Evolutionary conservation across 2,888 invertebrate genomes (phyloP).

Genomic region (Drosophila atroscutellata): DNA sequence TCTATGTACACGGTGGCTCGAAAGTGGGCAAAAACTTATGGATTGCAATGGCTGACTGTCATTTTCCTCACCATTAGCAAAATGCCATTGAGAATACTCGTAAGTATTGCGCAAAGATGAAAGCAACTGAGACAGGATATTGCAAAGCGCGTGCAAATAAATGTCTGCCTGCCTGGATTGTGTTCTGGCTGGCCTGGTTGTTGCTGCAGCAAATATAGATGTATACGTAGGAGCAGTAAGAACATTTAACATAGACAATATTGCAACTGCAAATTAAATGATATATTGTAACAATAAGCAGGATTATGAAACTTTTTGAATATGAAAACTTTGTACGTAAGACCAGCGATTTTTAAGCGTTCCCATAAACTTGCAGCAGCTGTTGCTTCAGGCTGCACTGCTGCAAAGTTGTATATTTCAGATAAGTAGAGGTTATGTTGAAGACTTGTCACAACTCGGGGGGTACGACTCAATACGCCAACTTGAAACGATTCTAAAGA

Average conservation of each 20-base stretch:
- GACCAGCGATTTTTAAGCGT: conserved; percentile 7
- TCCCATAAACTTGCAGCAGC: conserved; percentile 27
- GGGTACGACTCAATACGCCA: too few relatives aligned
- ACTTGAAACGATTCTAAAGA: neutral
- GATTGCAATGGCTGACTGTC: conserved; percentile 37
- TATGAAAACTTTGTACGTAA: conserved; percentile 39
- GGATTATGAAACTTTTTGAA: conserved; percentile 31
- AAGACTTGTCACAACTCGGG: neutral
- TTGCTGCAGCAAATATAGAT: conserved; percentile 3
- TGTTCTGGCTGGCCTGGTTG: conserved; percentile 4
- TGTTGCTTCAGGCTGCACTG: conserved; percentile 23
- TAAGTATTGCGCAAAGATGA: conserved; percentile 36
- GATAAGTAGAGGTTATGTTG: neutral
- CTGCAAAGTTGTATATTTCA: neutral
- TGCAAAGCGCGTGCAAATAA: conserved; percentile 47
- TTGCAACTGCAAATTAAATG: conserved; percentile 34
- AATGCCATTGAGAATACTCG: conserved; percentile 36
- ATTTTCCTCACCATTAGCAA: conserved; percentile 59
- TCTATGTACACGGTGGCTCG: conserved; percentile 12
- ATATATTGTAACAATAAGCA: conserved; percentile 11
- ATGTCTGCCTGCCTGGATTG: conserved; percentile 45
- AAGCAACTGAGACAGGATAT: conserved; percentile 53
- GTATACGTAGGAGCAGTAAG: neutral
- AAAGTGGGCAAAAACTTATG: conserved; percentile 25
- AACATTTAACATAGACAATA: conserved; percentile 1